Conservation (phyloP, 2,888 invertebrate species). For the Cerceris rybyensis region DNA sequence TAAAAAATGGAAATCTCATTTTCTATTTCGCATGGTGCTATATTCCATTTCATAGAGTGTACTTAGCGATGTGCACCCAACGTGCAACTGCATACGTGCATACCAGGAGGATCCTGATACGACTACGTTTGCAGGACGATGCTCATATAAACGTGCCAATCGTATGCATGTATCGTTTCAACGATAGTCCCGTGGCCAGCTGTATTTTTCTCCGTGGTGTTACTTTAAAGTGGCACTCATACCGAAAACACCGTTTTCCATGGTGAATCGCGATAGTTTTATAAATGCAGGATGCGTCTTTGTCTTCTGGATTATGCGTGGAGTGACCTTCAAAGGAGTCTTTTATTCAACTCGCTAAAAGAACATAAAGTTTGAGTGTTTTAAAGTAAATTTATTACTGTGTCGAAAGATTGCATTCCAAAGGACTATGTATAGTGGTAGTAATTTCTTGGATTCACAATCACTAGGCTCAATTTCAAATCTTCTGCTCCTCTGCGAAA, state of each 20-base stretch:
- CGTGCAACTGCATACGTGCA: constrained; percentile 26
- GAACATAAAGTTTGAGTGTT: too few species aligned
- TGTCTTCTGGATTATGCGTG: background rate
- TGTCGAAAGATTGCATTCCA: too few species aligned
- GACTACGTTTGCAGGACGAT: constrained; percentile 9
- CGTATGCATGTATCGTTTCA: constrained; percentile 5
- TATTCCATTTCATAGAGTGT: background rate
- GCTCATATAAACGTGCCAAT: background rate
- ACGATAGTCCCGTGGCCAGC: constrained; percentile 1
- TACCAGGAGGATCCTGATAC: constrained; percentile 8
- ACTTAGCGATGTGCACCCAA: constrained; percentile 37
- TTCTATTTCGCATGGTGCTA: too few species aligned
- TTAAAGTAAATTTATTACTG: too few species aligned
- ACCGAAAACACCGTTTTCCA: constrained; percentile 14
- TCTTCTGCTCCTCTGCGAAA: too few species aligned
- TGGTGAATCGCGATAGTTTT: background rate
- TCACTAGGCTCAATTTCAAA: too few species aligned
- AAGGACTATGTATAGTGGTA: too few species aligned
- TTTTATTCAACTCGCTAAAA: too few species aligned
- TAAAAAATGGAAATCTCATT: too few species aligned
- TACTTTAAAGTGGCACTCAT: constrained; percentile 48
- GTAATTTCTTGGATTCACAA: too few species aligned
- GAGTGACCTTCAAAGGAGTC: too few species aligned
- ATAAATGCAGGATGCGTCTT: background rate
- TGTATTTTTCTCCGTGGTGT: constrained; percentile 24